A percentile compares a stretch with the other conserved stretches of the same genome.
These are phyloP conservation scores for Agriotes lineatus DNA, from an alignment of 2,888 invertebrate genomes.

Conservation along the genomic window DNA sequence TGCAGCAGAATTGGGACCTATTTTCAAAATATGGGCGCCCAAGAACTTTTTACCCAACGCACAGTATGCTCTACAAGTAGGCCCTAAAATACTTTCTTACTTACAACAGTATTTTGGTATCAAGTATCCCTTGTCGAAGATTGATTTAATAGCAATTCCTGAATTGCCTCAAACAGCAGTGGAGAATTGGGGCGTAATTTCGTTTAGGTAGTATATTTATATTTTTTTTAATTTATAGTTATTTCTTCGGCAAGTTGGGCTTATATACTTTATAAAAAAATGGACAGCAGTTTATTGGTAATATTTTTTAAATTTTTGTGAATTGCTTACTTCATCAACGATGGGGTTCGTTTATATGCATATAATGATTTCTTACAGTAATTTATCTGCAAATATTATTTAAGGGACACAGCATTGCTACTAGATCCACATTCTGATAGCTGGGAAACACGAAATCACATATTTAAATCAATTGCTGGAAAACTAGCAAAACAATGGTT, in stretches of 20 bases:
- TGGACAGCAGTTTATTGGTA: no score
- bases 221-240: no score
- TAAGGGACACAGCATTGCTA: constrained; percentile 50
- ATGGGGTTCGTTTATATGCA: no score
- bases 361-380: no score
- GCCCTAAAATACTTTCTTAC: constrained; percentile 67
- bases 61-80: constrained; percentile 68
- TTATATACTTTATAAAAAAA: no score
- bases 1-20: constrained; percentile 53
- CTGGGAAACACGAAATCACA: constrained; percentile 65
- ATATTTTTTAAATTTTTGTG: no score
- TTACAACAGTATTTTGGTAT: constrained; percentile 70
- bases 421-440: constrained; percentile 41
- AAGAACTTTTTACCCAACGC: constrained; percentile 60
- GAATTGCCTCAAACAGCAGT: constrained; percentile 70
- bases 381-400: no score
- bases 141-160: constrained; percentile 72
- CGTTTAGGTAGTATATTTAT: constrained; percentile 70
- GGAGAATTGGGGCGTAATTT: constrained; percentile 73
- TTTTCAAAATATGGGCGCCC: constrained; percentile 66
- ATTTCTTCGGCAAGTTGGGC: no score
- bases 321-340: no score
- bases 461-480: constrained; percentile 73
- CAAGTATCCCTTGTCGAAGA: constrained; percentile 68
- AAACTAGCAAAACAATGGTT: constrained; percentile 85